A percentile compares a stretch with the other conserved stretches of the same genome.
Conservation (phyloP, 35 echinoderm and acorn worm species). For the Heliocidaris erythrogramma region DNA sequence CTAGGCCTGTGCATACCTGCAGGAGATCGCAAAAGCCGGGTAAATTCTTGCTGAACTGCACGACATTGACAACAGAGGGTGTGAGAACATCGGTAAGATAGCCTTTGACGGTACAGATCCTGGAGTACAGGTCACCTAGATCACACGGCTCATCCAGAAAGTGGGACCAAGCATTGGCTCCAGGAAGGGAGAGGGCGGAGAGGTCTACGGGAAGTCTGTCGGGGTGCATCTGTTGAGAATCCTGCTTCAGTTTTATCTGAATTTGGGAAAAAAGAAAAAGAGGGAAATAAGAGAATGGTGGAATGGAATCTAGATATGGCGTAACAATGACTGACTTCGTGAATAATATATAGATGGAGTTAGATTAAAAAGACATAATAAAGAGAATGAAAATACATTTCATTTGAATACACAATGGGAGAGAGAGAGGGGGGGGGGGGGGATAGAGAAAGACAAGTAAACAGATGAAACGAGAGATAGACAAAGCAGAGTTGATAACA, state of each 20-base stretch:
- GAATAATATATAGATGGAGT: background rate
- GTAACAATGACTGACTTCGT: background rate
- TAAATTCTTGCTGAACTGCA: slow-evolving; percentile 94
- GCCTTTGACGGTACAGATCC: slow-evolving; percentile 74
- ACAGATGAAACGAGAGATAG: too few species aligned
- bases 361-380: background rate
- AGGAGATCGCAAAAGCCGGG: slow-evolving; percentile 85
- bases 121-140: slow-evolving; percentile 71
- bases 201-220: slow-evolving; percentile 73
- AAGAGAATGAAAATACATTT: background rate
- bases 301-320: background rate
- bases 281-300: background rate
- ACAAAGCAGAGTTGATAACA: too few species aligned
- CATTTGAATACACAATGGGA: background rate
- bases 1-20: slow-evolving; percentile 59
- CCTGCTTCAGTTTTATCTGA: slow-evolving; percentile 79
- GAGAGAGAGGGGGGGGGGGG: too few species aligned
- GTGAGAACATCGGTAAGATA: slow-evolving; percentile 89
- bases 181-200: slow-evolving; percentile 67
- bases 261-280: background rate
- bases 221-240: slow-evolving; percentile 55
- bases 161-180: slow-evolving; percentile 59
- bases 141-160: slow-evolving; percentile 59
- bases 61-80: slow-evolving; percentile 83
- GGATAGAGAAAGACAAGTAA: too few species aligned